These are phyloP conservation scores for Pycnonotus jocosus DNA, from an alignment of 2,113 vertebrate genomes.

Conservation along the genomic window DNA sequence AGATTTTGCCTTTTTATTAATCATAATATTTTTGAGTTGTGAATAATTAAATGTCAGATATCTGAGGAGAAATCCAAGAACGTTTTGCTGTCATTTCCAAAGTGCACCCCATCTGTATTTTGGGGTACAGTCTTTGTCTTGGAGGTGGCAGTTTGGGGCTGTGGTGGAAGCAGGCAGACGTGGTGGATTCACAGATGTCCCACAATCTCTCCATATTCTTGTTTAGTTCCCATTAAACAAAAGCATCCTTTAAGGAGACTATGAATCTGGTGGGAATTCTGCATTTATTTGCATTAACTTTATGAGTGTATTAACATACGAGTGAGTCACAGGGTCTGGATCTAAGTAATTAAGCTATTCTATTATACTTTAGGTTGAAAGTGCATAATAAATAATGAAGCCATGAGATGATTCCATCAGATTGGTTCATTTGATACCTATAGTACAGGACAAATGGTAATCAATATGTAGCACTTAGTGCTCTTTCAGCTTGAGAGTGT, in stretches of 20 bases:
- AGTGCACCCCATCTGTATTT: not conserved
- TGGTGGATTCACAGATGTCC: not conserved
- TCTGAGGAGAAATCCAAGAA: not conserved
- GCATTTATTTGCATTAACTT: not conserved
- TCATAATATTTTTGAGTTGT: not conserved
- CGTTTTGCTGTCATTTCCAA: not conserved
- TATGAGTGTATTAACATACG: not conserved
- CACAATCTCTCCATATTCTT: not conserved
- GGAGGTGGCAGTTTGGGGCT: not conserved
- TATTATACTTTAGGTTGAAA: slow-evolving; percentile 8
- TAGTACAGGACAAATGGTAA: not conserved
- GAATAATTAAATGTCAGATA: not conserved
- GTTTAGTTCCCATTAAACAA: not conserved
- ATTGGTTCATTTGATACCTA: slow-evolving; percentile 8
- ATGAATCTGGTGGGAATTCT: not conserved
- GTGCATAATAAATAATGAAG: slow-evolving; percentile 6
- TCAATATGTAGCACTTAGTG: slow-evolving; percentile 46
- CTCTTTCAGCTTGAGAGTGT: not conserved
- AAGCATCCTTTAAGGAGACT: not conserved
- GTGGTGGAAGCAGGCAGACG: not conserved
- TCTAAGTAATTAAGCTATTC: not conserved
- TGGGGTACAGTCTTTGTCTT: not conserved
- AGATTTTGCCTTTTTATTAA: not conserved
- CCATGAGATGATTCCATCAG: not conserved
- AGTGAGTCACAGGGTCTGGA: not conserved